Base-by-base conservation (phyloP, 2,113 vertebrate genomes). In the Tragelaphus strepsiceros region DNA sequence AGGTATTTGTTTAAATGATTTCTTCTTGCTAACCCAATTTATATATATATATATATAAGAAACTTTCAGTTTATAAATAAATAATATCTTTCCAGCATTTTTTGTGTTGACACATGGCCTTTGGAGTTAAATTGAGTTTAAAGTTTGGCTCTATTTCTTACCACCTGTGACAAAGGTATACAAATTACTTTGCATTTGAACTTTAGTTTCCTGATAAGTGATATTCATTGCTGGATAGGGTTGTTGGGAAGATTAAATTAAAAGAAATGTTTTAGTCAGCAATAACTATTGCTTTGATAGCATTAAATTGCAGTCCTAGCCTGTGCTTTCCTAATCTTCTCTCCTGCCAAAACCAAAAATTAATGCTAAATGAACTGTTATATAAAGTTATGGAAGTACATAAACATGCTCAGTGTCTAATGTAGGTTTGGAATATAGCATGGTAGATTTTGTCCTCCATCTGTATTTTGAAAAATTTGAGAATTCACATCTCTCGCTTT, bases 401-500 rank as follows among this genome's bases (percentile, higher is more conserved):
- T 94, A 77, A 81, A 82, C 51, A 85, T 94, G 24, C 49, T 59
- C 13, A 58, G 21, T 77, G 59, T 49, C 80, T 94, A 87, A 51
- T 77, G 1, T 64, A 96, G 46, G 3, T 88, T 56, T 95, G 62
- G 39, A 49, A 92, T 90, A 59, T 43, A 82, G 16, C 30, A n/a
- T 88, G 32, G 14, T 90, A 94, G 74, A 87, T 74, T 87, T 80
- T 96, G 53, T 97, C 86, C 54, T 94, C 59, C 86, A 56, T 88
- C 89, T 93, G 30, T 92, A 81, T 77, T 92, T 83, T 82, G 91
- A 82, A 91, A 92, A 90, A 58, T 94, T 94, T 54, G 64, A 54
- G 49, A 84, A 96, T 97, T 95, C 94, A 94, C 2, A n/a, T 93
- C 78, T 95, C 87, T 97, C n/a, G 21, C 83, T 90, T 84, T 94